phyloP scores from a whole-genome alignment of 2,888 invertebrate species.

The Andrena chrysosceles region DNA sequence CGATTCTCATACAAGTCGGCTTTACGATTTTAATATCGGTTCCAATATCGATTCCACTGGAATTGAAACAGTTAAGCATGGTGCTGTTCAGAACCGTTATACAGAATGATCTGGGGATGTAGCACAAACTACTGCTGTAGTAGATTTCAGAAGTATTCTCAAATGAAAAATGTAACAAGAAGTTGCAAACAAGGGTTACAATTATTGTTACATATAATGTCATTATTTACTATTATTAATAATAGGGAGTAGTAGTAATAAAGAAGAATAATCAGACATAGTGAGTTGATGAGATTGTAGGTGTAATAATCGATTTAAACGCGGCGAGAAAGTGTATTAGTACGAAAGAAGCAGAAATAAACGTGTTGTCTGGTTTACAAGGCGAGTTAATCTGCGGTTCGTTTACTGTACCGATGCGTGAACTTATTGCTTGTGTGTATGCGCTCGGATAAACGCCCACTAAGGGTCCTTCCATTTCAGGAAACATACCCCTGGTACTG shows the following conservation, averaged over 20 bases:
- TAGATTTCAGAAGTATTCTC: background rate
- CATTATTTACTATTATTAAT: too few relatives aligned
- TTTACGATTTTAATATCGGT: background rate
- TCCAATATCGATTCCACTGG: background rate
- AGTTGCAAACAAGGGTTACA: too few relatives aligned
- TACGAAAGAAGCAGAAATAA: constrained; percentile 50
- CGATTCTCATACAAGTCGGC: background rate
- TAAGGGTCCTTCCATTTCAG: constrained; percentile 80
- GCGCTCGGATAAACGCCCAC: constrained; percentile 78
- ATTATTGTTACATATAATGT: too few relatives aligned
- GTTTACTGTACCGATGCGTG: constrained; percentile 62
- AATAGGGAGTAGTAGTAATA: too few relatives aligned
- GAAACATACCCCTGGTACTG: constrained; percentile 75
- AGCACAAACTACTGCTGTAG: background rate
- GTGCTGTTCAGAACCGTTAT: background rate
- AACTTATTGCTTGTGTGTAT: constrained; percentile 70
- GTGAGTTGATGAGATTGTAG: background rate
- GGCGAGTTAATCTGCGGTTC: constrained; percentile 60
- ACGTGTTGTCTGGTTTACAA: constrained; percentile 57
- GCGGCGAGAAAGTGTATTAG: constrained; percentile 22
- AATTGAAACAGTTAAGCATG: background rate
- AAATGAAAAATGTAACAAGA: background rate
- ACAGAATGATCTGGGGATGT: background rate
- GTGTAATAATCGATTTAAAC: constrained; percentile 9
- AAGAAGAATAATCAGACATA: background rate